These are phyloP conservation scores for Saccostrea cuccullata DNA, from an alignment of 1,140 invertebrate species.

Conservation along the genomic window DNA sequence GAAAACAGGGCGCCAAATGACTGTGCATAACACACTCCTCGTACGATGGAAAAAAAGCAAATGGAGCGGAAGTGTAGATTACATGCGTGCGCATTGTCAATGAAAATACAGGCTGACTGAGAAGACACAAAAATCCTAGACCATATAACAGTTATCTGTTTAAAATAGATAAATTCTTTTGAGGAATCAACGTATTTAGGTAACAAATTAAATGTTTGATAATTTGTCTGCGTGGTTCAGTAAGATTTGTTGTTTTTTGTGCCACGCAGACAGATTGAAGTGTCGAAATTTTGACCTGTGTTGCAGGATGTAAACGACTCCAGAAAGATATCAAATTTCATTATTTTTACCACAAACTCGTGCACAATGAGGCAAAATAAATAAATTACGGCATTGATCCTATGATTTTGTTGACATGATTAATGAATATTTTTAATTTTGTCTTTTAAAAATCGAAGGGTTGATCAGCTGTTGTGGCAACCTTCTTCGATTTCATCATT, in stretches of 20 bases:
- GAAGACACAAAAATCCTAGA: constrained; percentile 8
- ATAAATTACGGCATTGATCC: neutral
- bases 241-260: neutral
- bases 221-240: neutral
- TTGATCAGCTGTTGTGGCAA: neutral
- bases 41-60: neutral
- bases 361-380: neutral
- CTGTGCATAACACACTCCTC: neutral
- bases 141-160: constrained; percentile 8
- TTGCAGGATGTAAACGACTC: constrained; percentile 31
- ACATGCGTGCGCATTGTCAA: constrained; percentile 19
- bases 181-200: constrained; percentile 33
- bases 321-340: constrained; percentile 18
- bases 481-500: no score
- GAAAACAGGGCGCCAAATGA: neutral
- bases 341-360: neutral
- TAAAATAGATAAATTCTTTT: constrained; percentile 22
- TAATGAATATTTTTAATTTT: neutral
- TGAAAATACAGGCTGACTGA: constrained; percentile 21
- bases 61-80: constrained; percentile 34
- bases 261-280: neutral
- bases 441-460: neutral
- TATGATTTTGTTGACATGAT: neutral
- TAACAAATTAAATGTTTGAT: neutral
- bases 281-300: constrained; percentile 3